phyloP scores from a whole-genome alignment of 2,113 vertebrate genomes.

The Perca schrenkii region DNA sequence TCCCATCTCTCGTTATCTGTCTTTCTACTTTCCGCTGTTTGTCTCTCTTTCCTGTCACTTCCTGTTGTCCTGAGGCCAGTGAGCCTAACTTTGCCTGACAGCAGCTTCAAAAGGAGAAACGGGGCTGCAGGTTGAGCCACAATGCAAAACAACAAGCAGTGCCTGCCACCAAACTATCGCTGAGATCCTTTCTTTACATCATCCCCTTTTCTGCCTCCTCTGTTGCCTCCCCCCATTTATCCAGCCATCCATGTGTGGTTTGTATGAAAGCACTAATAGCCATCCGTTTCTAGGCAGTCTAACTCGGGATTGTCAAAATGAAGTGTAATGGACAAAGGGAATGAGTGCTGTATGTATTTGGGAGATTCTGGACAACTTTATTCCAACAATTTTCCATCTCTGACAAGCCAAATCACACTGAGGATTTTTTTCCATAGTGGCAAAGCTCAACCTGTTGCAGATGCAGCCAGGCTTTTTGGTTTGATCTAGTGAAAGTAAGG shows the following conservation, averaged over 20 bases:
- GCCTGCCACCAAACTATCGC: slow-evolving; percentile 24
- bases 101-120: slow-evolving; percentile 58
- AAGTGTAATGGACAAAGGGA: not conserved
- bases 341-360: not conserved
- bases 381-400: not conserved
- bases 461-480: not conserved
- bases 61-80: slow-evolving; percentile 47
- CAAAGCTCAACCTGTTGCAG: not conserved
- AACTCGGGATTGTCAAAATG: not conserved
- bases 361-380: not conserved
- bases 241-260: slow-evolving; percentile 23
- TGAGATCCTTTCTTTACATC: not conserved
- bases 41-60: slow-evolving; percentile 35
- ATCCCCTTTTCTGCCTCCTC: not conserved
- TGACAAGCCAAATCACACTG: not conserved
- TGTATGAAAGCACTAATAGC: slow-evolving; percentile 23
- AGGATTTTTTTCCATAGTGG: not conserved
- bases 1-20: slow-evolving; percentile 14
- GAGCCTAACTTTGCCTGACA: slow-evolving; percentile 68
- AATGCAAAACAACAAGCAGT: slow-evolving; percentile 43
- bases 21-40: slow-evolving; percentile 11
- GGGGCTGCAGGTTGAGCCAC: slow-evolving; percentile 35
- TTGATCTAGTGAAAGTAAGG: not conserved
- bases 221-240: slow-evolving; percentile 11
- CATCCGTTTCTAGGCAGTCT: not conserved